A percentile compares a stretch with the other conserved stretches of the same genome.
Evolutionary conservation across 35 echinoderm and acorn worm species (phyloP).

Genomic region (Holothuria glaberrima): DNA sequence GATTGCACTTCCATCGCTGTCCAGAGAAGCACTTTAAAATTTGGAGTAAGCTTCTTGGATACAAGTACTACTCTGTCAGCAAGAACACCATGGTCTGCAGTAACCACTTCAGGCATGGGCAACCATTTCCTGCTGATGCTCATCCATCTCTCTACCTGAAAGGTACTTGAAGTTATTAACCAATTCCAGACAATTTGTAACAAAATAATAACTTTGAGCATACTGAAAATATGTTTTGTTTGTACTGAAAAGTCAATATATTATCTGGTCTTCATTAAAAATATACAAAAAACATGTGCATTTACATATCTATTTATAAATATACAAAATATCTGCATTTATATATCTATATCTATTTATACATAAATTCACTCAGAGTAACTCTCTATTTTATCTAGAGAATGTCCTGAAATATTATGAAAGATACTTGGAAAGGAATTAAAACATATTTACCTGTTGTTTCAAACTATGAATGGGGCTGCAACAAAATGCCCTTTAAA

Average conservation of each 20-base stretch:
- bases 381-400: too few species aligned
- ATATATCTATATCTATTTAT: too few species aligned
- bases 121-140: background rate
- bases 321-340: too few species aligned
- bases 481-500: too few species aligned
- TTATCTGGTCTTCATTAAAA: too few species aligned
- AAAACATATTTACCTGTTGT: too few species aligned
- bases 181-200: background rate
- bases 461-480: too few species aligned
- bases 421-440: background rate
- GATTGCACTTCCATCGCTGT: background rate
- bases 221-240: too few species aligned
- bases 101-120: slow-evolving; percentile 8
- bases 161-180: background rate
- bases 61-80: background rate
- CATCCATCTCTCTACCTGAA: background rate
- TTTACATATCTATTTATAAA: background rate
- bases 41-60: background rate
- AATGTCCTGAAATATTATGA: background rate
- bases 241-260: background rate
- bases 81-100: slow-evolving; percentile 6
- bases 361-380: too few species aligned
- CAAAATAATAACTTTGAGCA: too few species aligned
- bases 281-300: background rate
- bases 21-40: background rate